Evolutionary conservation across 23 tunicate genomes (phyloP).

Genomic region (Diplosoma virens): DNA sequence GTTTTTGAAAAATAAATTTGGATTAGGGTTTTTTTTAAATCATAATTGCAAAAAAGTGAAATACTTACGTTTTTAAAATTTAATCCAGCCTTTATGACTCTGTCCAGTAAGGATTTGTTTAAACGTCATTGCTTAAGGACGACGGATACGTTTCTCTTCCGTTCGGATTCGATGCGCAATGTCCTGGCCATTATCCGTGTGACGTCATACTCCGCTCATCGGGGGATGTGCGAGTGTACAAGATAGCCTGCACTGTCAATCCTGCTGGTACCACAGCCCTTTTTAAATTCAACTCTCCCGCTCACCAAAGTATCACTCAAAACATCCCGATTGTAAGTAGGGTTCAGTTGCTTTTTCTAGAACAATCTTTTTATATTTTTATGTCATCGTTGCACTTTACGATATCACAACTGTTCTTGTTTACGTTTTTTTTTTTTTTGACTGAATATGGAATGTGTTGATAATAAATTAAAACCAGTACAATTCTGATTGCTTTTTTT

Average conservation of each 20-base stretch:
- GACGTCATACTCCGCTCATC: slow-evolving; percentile 68
- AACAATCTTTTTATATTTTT: no score
- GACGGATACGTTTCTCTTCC: slow-evolving; percentile 68
- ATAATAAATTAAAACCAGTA: no score
- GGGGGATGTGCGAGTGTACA: slow-evolving; percentile 66
- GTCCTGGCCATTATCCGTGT: slow-evolving; percentile 90
- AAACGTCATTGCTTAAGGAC: slow-evolving; percentile 36
- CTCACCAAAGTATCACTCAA: slow-evolving; percentile 82
- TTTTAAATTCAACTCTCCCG: slow-evolving; percentile 80
- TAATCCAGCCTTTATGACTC: no score
- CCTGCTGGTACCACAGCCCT: slow-evolving; percentile 73
- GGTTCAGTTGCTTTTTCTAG: no score
- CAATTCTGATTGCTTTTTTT: no score
- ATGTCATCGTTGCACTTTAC: no score
- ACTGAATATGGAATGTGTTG: no score
- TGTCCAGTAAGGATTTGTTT: no score
- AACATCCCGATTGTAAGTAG: slow-evolving; percentile 90
- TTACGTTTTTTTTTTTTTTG: no score
- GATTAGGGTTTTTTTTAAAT: neutral
- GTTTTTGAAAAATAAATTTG: neutral
- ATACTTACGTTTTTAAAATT: no score
- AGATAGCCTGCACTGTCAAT: slow-evolving; percentile 84
- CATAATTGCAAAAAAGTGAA: neutral
- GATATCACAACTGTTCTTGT: no score
- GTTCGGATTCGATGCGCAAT: slow-evolving; percentile 52